Conservation (phyloP, 1,140 invertebrate genomes). For the Nephila pilipes region DNA sequence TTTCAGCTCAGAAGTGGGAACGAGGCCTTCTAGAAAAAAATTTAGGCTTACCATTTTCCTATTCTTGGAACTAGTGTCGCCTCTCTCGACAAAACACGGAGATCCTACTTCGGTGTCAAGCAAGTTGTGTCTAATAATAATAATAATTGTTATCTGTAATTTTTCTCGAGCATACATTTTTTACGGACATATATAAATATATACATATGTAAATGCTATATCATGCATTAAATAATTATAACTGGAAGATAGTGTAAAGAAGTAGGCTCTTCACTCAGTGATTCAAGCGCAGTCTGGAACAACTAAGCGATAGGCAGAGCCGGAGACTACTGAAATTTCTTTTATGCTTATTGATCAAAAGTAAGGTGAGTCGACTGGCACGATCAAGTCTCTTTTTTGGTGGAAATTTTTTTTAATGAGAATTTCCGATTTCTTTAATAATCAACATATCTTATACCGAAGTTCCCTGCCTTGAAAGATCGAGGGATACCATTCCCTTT, state of each 20-base stretch:
- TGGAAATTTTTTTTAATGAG: too few relatives aligned
- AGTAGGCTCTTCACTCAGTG: conserved; percentile 64
- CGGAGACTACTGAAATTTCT: background rate
- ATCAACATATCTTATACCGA: too few relatives aligned
- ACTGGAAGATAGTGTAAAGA: conserved; percentile 71
- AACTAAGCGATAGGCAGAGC: conserved; percentile 40
- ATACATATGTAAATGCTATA: conserved; percentile 76
- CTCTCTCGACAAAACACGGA: conserved; percentile 20
- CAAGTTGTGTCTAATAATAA: conserved; percentile 63
- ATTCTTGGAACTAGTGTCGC: conserved; percentile 44
- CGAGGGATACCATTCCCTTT: too few relatives aligned
- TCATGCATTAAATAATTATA: conserved; percentile 68
- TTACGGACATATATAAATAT: conserved; percentile 72
- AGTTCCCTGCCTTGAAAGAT: too few relatives aligned
- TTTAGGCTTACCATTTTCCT: conserved; percentile 8
- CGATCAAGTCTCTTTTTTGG: too few relatives aligned
- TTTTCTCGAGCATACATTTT: conserved; percentile 73
- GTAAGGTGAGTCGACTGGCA: too few relatives aligned
- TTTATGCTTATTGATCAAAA: too few relatives aligned
- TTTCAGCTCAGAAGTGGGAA: background rate
- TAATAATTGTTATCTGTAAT: conserved; percentile 70
- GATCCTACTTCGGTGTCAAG: conserved; percentile 56
- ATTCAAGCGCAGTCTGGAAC: conserved; percentile 42
- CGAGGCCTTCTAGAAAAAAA: background rate
- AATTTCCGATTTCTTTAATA: too few relatives aligned